Base-by-base conservation (phyloP, 2,797 vertebrate genomes). In the Acropternis orthonyx region DNA sequence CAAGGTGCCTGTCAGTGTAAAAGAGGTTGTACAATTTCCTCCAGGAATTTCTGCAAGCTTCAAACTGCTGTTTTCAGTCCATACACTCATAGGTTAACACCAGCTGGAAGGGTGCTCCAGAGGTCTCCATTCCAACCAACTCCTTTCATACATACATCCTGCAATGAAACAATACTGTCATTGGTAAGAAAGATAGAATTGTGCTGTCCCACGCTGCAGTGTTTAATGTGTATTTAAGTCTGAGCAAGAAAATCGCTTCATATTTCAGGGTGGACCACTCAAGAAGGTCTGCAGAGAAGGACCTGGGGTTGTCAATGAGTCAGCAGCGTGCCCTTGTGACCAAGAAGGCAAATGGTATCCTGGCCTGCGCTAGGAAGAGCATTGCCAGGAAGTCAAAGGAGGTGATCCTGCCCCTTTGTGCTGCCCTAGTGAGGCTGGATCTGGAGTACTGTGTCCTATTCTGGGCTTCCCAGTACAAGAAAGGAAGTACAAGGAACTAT, bases 91-190 rank as follows among this genome's bases (percentile, higher is more conserved):
- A 1, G 6, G 9, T 51, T 75, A 44, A 37, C 49, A 61, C 3
- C 23, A 34, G 6, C 27, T 72, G 17, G 27, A 78, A 72, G 13
- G 6, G 4, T n/a, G 5, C 14, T 66, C 32, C 46, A 17, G 46
- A 81, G 5, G 5, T n/a, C 39, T 85, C 34, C 48, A 46, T 26
- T 14, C 24, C 44, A n/a, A n/a, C n/a, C n/a, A n/a, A n/a, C n/a
- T n/a, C n/a, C n/a, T n/a, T n/a, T n/a, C n/a, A n/a, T 15, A 7
- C 3, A 9, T 34, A 14, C 4, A 24, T 24, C 10, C 4, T 27
- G 2, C 23, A 74, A 58, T 18, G 36, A 66, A 79, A 28, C 59
- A 78, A 43, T 24, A 26, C 5, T 0, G 2, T 27, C 12, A n/a
- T 14, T 34, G 34, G 1, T 49, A 82, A 81, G 21, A n/a, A 76